Evolutionary conservation across 2,888 invertebrate species (phyloP).

Genomic region (Eristalis tenax): DNA sequence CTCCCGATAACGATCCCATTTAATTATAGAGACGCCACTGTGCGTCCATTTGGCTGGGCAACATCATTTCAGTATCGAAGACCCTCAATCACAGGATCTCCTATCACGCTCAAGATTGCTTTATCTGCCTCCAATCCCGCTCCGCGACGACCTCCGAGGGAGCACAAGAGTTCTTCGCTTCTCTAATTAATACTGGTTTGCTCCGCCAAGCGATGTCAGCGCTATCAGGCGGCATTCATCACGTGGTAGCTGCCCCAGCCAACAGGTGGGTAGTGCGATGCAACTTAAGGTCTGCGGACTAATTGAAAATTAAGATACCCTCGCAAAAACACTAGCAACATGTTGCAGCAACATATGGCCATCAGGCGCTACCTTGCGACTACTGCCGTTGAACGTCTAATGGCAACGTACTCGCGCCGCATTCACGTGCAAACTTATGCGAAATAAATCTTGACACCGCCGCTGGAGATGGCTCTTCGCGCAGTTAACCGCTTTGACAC

Average conservation of each 20-base stretch:
- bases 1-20: neutral
- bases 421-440: slow-evolving; percentile 43
- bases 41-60: slow-evolving; percentile 24
- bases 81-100: slow-evolving; percentile 33
- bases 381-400: slow-evolving; percentile 2
- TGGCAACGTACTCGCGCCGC: slow-evolving; percentile 30
- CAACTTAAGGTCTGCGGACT: slow-evolving; percentile 22
- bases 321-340: neutral
- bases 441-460: slow-evolving; percentile 47
- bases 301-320: slow-evolving; percentile 49
- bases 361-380: neutral
- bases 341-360: slow-evolving; percentile 38
- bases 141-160: slow-evolving; percentile 53
- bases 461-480: neutral
- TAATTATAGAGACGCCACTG: slow-evolving; percentile 31
- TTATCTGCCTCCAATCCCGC: neutral
- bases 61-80: slow-evolving; percentile 34
- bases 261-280: slow-evolving; percentile 56
- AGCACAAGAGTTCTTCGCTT: slow-evolving; percentile 30
- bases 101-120: neutral
- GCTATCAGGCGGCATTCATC: slow-evolving; percentile 58
- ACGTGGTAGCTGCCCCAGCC: slow-evolving; percentile 3
- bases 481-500: slow-evolving; percentile 13
- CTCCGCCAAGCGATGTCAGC: slow-evolving; percentile 53
- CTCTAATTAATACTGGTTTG: slow-evolving; percentile 60